These are phyloP conservation scores for Empidonax alnorum DNA, from an alignment of 2,113 vertebrate species.

Conservation along the genomic window DNA sequence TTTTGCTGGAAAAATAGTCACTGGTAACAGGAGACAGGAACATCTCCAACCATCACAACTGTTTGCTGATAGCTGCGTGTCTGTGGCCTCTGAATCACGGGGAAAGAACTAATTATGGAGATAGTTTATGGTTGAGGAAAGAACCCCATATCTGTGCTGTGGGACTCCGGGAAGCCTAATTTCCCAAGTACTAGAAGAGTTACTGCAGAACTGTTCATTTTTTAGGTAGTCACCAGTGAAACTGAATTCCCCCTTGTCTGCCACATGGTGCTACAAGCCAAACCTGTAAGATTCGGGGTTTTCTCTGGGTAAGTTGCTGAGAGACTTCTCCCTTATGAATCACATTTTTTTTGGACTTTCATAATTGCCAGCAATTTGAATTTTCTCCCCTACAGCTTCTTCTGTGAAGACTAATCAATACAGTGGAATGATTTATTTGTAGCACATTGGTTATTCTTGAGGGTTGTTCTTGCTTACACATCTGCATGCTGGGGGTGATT, in stretches of 20 bases:
- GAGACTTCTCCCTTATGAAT: neutral
- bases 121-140: neutral
- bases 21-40: neutral
- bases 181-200: neutral
- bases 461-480: neutral
- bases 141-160: neutral
- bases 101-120: neutral
- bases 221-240: neutral
- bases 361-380: constrained; percentile 9
- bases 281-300: neutral
- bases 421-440: neutral
- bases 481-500: neutral
- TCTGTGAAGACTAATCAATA: constrained; percentile 21
- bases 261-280: neutral
- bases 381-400: neutral
- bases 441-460: neutral
- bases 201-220: neutral
- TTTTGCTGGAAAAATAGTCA: neutral
- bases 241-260: neutral
- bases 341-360: neutral
- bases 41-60: neutral
- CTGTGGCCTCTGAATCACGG: neutral
- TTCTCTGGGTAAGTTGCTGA: neutral
- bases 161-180: neutral
- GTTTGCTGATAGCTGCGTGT: neutral